Percentiles rank a stretch among this genome's conserved stretches.
These are phyloP conservation scores for Melanotaenia parkinsoni DNA, from an alignment of 2,797 vertebrate genomes.

Conservation along the genomic window DNA sequence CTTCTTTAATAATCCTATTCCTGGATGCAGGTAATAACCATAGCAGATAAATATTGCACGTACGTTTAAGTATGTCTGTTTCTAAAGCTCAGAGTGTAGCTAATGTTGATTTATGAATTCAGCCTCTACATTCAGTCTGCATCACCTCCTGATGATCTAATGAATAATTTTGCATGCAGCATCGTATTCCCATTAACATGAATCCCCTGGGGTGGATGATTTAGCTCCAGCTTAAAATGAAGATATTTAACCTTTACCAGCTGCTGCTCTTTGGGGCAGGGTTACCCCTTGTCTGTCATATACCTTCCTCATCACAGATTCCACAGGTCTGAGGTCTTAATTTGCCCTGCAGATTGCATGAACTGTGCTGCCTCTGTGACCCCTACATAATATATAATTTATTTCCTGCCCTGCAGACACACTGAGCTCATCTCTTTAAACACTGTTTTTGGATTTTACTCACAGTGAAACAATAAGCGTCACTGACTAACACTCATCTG, in stretches of 20 bases:
- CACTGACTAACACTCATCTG: background rate
- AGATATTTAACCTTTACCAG: slow-evolving; percentile 42
- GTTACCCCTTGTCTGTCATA: slow-evolving; percentile 8
- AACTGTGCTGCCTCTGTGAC: slow-evolving; percentile 8
- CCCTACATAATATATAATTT: slow-evolving; percentile 36
- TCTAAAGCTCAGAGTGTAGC: slow-evolving; percentile 1
- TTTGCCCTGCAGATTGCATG: slow-evolving; percentile 6
- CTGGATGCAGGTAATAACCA: background rate
- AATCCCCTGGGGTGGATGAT: slow-evolving; percentile 18
- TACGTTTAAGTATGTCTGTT: too few relatives aligned
- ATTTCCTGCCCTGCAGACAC: slow-evolving; percentile 45
- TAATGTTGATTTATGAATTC: slow-evolving; percentile 1
- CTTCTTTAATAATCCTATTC: background rate
- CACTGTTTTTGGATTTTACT: slow-evolving; percentile 17
- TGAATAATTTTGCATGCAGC: slow-evolving; percentile 31
- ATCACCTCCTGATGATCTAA: slow-evolving; percentile 18
- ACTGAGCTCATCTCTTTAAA: slow-evolving; percentile 28
- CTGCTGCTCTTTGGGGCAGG: slow-evolving; percentile 17
- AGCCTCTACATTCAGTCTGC: background rate
- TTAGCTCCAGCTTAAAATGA: slow-evolving; percentile 25
- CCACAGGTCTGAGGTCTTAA: slow-evolving; percentile 33
- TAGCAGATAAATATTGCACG: background rate
- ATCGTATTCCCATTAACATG: slow-evolving; percentile 8
- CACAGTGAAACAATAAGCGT: slow-evolving; percentile 3
- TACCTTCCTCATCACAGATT: slow-evolving; percentile 38